phyloP scores from a whole-genome alignment of 2,888 invertebrate species.

The Drosophila robusta region DNA sequence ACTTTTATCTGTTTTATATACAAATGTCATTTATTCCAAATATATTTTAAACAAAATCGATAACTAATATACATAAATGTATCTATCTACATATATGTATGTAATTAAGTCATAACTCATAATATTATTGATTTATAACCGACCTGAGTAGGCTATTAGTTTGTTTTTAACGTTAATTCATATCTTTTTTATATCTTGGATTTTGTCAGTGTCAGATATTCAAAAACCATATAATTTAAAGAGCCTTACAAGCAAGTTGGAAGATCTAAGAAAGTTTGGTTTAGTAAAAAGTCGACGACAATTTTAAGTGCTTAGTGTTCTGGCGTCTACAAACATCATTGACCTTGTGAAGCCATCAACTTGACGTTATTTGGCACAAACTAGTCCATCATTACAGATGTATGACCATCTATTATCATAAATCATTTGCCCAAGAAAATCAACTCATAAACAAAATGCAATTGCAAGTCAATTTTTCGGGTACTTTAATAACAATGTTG shows the following conservation, averaged over 20 bases:
- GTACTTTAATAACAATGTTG: slow-evolving; percentile 44
- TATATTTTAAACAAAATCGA: too few species aligned
- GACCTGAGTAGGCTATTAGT: too few species aligned
- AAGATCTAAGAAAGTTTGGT: neutral
- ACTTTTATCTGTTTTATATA: too few species aligned
- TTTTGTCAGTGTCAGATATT: too few species aligned
- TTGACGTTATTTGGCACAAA: slow-evolving; percentile 6
- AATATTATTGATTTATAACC: too few species aligned
- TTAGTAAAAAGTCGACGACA: too few species aligned
- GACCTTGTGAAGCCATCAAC: slow-evolving; percentile 24
- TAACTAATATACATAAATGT: too few species aligned
- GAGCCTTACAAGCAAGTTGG: too few species aligned
- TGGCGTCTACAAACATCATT: slow-evolving; percentile 5
- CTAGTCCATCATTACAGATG: slow-evolving; percentile 22
- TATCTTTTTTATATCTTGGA: neutral
- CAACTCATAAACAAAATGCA: slow-evolving; percentile 34
- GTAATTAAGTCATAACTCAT: too few species aligned
- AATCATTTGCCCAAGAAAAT: slow-evolving; percentile 28
- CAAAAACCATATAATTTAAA: too few species aligned
- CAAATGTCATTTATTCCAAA: too few species aligned
- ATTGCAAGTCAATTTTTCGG: slow-evolving; percentile 58
- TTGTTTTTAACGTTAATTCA: neutral
- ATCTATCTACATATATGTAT: too few species aligned
- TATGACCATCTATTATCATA: slow-evolving; percentile 22
- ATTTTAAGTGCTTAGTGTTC: neutral